phyloP scores from a whole-genome alignment of 2,113 vertebrate genomes.

The Ginglymostoma cirratum region DNA sequence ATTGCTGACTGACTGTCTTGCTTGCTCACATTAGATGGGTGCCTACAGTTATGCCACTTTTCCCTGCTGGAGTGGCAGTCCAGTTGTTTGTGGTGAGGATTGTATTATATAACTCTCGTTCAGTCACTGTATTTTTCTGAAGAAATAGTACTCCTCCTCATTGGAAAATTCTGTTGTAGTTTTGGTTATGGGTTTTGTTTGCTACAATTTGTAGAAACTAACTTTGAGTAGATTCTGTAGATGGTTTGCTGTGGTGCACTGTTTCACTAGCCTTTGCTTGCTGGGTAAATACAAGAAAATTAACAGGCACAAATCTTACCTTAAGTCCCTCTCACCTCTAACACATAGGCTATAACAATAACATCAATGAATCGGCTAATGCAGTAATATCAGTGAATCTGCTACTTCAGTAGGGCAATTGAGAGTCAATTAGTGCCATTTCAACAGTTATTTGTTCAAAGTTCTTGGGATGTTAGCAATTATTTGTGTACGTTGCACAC shows the following conservation, averaged over 20 bases:
- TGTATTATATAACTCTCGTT: not conserved
- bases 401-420: not conserved
- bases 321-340: not conserved
- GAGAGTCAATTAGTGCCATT: not conserved
- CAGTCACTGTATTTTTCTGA: not conserved
- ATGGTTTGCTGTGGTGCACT: not conserved
- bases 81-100: not conserved
- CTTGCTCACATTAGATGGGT: too few species aligned
- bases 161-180: not conserved
- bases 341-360: not conserved
- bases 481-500: not conserved
- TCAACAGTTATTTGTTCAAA: not conserved
- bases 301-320: not conserved
- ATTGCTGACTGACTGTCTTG: not conserved
- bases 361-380: not conserved
- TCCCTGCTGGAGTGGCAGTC: not conserved
- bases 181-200: not conserved
- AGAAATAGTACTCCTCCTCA: not conserved
- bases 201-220: not conserved
- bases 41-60: not conserved
- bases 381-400: not conserved
- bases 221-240: not conserved
- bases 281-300: not conserved
- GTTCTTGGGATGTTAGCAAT: not conserved
- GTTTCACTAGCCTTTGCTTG: not conserved